Base-by-base conservation (phyloP, 2,888 invertebrate species). In the Pycnomerus fuliginosus region DNA sequence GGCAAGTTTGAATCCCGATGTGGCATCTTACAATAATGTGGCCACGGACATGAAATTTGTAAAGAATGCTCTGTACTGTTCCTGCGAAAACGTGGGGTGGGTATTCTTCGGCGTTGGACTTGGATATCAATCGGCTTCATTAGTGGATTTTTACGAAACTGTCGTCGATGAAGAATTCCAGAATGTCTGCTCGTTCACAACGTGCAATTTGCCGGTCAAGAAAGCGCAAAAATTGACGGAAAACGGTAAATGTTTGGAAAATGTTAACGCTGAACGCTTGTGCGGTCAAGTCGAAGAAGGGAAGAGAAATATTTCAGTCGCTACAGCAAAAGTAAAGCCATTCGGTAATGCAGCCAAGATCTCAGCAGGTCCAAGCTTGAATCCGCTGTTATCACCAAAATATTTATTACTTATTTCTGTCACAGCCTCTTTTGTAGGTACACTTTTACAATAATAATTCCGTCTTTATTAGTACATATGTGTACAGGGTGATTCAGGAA, bases 51-150 rank as follows among this genome's bases (percentile, higher is more conserved):
- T 79, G 8, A 55, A 48, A n/a, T 71, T 75, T 24, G 66, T 53
- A 16, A 64, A 69, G 25, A 80, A 80, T 45, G 69, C 65, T 56
- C 63, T 80, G 1, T 72, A 74, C 37, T 80, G 80, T 52, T 71
- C 67, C 53, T 80, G 80, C 50, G 69, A 68, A 3, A 74, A 77
- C 50, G 70, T 78, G 24, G 74, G 70, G 1, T 78, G 75, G 65
- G 58, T 77, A 1, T 46, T 53, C 22, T 42, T 45, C 10, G 50
- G 44, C 13, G 50, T 55, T 11, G 64, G 52, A 46, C 57, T 51
- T 25, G 60, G 56, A 8, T 54, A 52, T 38, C 49, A 40, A 15
- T 60, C 53, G 44, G 52, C 46, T 2, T 43, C 38, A 8, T 66
- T 67, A 29, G 57, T 55, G 3, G 73, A 74, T 39, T 66, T 76